phyloP scores from a whole-genome alignment of 1,140 invertebrate species.

The Drosophila quadrilineata region DNA sequence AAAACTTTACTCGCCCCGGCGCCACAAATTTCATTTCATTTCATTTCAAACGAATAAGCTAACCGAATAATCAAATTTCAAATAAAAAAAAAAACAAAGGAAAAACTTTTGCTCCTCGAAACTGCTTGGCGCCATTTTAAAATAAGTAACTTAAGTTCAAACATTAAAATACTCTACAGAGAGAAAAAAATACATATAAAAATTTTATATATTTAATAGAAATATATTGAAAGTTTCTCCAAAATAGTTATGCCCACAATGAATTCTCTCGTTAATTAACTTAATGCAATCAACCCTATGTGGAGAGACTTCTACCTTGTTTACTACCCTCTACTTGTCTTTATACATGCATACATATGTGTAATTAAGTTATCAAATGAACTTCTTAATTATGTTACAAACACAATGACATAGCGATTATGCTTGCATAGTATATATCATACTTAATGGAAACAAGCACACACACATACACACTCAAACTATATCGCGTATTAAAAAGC shows the following conservation, averaged over 20 bases:
- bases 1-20: slow-evolving; percentile 42
- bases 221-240: neutral
- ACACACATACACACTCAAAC: slow-evolving; percentile 18
- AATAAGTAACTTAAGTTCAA: slow-evolving; percentile 1
- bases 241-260: too few relatives aligned
- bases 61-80: slow-evolving; percentile 69
- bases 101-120: slow-evolving; percentile 38
- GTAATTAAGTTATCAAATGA: neutral
- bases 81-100: slow-evolving; percentile 40
- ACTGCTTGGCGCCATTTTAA: slow-evolving; percentile 17
- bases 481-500: slow-evolving; percentile 29
- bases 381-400: neutral
- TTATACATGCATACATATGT: too few relatives aligned
- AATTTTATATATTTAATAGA: neutral
- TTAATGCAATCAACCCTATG: too few relatives aligned
- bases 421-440: neutral
- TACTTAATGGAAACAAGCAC: neutral
- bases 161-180: slow-evolving; percentile 10
- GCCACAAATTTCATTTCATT: slow-evolving; percentile 48
- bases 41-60: slow-evolving; percentile 17
- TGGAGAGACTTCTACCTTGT: too few relatives aligned
- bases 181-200: neutral
- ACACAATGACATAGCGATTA: neutral
- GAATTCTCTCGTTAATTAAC: too few relatives aligned
- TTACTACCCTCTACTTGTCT: too few relatives aligned